Conservation (phyloP, 2,113 vertebrate species). For the Nibea coibor region DNA sequence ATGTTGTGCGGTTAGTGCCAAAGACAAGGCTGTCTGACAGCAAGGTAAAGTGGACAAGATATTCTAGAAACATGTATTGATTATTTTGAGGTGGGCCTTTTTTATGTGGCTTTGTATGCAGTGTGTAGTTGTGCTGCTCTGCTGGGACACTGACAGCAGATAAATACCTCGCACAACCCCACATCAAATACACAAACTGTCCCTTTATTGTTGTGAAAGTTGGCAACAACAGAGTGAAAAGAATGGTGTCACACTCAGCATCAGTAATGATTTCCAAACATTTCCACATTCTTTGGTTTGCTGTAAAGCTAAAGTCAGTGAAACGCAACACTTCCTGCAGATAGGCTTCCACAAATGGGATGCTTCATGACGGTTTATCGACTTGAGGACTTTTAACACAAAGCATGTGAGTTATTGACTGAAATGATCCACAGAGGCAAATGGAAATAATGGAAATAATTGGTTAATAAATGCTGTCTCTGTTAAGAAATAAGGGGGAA, state of each 20-base stretch:
- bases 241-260: neutral
- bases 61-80: no score
- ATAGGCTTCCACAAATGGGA: neutral
- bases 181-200: no score
- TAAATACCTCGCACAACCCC: no score
- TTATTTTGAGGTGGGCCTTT: no score
- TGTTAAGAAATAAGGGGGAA: neutral
- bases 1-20: no score
- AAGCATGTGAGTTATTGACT: neutral
- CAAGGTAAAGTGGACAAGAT: no score
- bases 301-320: neutral
- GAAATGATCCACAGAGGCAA: neutral
- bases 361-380: neutral
- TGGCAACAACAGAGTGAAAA: no score
- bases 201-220: no score
- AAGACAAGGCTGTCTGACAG: no score
- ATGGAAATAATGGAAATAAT: neutral
- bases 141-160: no score
- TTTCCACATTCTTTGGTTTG: neutral
- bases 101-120: no score
- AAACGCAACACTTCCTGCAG: neutral
- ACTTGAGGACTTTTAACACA: neutral
- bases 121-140: no score
- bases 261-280: neutral
- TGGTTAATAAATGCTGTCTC: neutral